Evolutionary conservation across 2,888 invertebrate genomes (phyloP), one percentile per base, ranked within the genome.

Genomic region (Nowickia ferox): DNA sequence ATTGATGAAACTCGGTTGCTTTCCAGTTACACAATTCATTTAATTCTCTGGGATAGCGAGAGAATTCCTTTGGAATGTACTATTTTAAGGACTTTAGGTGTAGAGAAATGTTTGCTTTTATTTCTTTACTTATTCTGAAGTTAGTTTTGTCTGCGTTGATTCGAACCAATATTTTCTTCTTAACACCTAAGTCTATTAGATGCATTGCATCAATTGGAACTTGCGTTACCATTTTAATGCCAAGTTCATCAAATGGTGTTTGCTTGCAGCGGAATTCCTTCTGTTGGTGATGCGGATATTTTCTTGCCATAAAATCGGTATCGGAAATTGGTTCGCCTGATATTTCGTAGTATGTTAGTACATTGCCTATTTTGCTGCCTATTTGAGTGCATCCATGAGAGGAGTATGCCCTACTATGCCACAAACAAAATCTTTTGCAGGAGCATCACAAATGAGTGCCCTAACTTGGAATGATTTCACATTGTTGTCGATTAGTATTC

Each of bases 381-480:
- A 42, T 75, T 63, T 75, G 51, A 17, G n/a, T 46, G 46, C 65
- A 76, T 13, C 76, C 55, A 30, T 66, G n/a, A 2, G 15, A 46
- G 1, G 57, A 46, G 44, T 66, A 10, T 57, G 66, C 6, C 55
- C 46, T 8, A 38, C 57, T 13, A 42, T 38, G 1, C 57, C 30
- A 68, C 75, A 69, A 59, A 42, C 55, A 40, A 83, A 72, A 40
- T 65, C 48, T 59, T 40, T 77, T 15, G 74, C 74, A 1, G 84
- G 74, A 10, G 78, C 42, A 61, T 84, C 84, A 53, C 74, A 83
- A 42, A 83, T 38, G 1, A 57, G 8, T 13, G 13, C 30, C 15
- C 38, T 38, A 13, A 57, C 5, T 66, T 44, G n/a, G 44, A 84
- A 59, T 38, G 57, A 10, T 48, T 51, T 42, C 4, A 40, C 38